These are phyloP conservation scores for Apodemia duryi DNA, from an alignment of 2,888 invertebrate genomes.

Conservation along the genomic window DNA sequence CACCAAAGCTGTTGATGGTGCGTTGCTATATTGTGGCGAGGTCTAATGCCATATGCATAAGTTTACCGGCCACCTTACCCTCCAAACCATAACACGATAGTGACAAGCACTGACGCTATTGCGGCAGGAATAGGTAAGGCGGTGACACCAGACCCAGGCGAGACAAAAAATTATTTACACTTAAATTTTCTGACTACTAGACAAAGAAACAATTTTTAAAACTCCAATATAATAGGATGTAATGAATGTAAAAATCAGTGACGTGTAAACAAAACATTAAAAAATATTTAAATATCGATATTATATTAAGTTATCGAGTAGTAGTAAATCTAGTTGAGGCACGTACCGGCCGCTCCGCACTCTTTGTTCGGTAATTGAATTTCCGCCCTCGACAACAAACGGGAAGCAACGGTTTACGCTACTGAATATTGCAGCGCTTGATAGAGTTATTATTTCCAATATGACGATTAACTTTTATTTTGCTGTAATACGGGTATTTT, in stretches of 20 bases:
- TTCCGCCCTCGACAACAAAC: slow-evolving; percentile 66
- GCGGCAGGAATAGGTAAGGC: too few relatives aligned
- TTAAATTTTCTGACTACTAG: too few relatives aligned
- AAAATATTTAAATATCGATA: slow-evolving; percentile 17
- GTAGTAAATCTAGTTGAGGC: slow-evolving; percentile 29
- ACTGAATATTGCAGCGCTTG: slow-evolving; percentile 57
- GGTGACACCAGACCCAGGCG: too few relatives aligned
- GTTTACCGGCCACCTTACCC: too few relatives aligned
- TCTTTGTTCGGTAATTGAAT: slow-evolving; percentile 73
- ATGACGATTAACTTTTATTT: slow-evolving; percentile 38
- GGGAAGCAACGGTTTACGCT: slow-evolving; percentile 59
- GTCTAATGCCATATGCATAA: too few relatives aligned
- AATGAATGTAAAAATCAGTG: neutral
- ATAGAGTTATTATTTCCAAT: slow-evolving; percentile 63
- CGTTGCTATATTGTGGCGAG: too few relatives aligned
- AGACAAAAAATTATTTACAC: too few relatives aligned
- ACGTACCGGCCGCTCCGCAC: slow-evolving; percentile 49
- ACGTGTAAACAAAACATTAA: neutral
- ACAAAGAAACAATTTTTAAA: too few relatives aligned
- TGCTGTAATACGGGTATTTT: slow-evolving; percentile 1
- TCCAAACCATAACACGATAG: too few relatives aligned
- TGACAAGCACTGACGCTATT: too few relatives aligned
- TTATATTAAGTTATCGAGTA: slow-evolving; percentile 30
- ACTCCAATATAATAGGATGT: too few relatives aligned
- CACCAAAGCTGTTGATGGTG: too few relatives aligned